These are phyloP conservation scores for Lutjanus campechanus DNA, from an alignment of 2,797 vertebrate genomes.

Conservation along the genomic window DNA sequence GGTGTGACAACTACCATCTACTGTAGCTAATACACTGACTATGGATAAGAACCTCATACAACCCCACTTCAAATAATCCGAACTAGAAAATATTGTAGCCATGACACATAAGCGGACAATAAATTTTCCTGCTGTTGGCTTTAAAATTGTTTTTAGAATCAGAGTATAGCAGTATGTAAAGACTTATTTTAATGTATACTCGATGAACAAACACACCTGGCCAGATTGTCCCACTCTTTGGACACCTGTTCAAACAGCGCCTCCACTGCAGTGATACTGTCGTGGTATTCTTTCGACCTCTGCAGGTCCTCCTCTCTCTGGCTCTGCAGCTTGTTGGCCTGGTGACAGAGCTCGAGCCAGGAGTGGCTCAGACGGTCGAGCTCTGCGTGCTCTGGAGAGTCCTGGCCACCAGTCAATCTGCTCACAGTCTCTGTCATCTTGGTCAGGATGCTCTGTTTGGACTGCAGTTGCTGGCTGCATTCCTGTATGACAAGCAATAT, in stretches of 20 bases:
- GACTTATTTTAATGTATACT: background rate
- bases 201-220: constrained; percentile 86
- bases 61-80: too few species aligned
- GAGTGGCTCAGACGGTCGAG: constrained; percentile 89
- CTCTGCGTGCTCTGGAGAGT: constrained; percentile 93
- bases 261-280: constrained; percentile 89
- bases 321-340: constrained; percentile 87
- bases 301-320: constrained; percentile 93
- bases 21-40: too few species aligned
- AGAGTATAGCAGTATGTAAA: background rate
- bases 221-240: constrained; percentile 96
- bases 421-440: constrained; percentile 90
- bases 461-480: constrained; percentile 91
- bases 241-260: constrained; percentile 93
- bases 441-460: constrained; percentile 89
- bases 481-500: constrained; percentile 83
- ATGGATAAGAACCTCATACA: too few species aligned
- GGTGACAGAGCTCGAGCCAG: constrained; percentile 94
- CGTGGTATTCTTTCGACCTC: constrained; percentile 91
- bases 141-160: background rate
- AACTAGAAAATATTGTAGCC: background rate
- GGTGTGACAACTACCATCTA: too few species aligned
- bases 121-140: background rate
- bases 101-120: background rate
- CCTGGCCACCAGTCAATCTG: constrained; percentile 84